Percentiles rank a stretch among this genome's conserved stretches.
Evolutionary conservation across 2,797 vertebrate genomes (phyloP).

Genomic region (Choloepus didactylus): DNA sequence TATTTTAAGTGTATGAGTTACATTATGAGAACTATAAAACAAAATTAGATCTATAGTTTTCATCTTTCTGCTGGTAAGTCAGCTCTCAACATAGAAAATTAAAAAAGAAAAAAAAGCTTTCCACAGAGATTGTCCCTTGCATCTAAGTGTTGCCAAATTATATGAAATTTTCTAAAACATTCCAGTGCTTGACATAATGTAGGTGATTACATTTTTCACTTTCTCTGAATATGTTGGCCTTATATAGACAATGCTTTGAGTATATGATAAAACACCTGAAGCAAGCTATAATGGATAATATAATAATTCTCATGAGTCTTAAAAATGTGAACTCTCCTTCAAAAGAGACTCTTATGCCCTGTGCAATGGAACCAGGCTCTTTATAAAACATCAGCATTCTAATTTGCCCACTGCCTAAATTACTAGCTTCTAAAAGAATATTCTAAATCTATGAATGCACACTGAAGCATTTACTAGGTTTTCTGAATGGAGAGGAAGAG

Average conservation of each 20-base stretch:
- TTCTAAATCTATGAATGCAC: not conserved
- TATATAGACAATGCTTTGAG: not conserved
- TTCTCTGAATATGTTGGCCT: not conserved
- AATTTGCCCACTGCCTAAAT: not conserved
- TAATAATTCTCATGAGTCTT: not conserved
- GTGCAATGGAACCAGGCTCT: not conserved
- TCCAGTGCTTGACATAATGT: not conserved
- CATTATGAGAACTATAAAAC: not conserved
- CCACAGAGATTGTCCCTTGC: not conserved
- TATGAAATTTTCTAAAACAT: not conserved
- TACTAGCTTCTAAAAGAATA: slow-evolving; percentile 39
- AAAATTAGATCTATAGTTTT: slow-evolving; percentile 34
- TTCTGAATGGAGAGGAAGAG: slow-evolving; percentile 55
- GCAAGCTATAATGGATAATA: not conserved
- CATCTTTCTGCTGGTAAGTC: not conserved
- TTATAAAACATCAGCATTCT: not conserved
- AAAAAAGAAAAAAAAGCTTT: not conserved
- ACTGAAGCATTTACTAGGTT: not conserved
- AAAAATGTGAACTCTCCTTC: not conserved
- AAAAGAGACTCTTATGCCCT: not conserved
- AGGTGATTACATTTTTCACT: slow-evolving; percentile 2
- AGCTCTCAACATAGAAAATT: not conserved
- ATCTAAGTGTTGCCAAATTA: slow-evolving; percentile 27
- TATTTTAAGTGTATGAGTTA: slow-evolving; percentile 29
- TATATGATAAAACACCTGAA: not conserved